Conservation (phyloP, 2,797 vertebrate species). For the Brotula barbata region DNA sequence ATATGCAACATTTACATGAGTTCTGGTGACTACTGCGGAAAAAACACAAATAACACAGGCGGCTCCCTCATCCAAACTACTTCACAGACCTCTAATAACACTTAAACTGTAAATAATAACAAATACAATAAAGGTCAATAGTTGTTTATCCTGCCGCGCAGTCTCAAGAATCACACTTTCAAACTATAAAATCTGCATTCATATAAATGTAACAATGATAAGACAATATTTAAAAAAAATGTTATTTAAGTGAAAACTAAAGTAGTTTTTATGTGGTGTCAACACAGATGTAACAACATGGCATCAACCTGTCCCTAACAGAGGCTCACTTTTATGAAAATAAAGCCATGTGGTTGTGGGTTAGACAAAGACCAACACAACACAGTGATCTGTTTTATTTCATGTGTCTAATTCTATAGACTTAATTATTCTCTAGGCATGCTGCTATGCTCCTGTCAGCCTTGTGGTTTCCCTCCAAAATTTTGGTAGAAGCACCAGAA, state of each 20-base stretch:
- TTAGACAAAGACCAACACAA: constrained; percentile 54
- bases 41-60: neutral
- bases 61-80: neutral
- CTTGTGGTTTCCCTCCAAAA: constrained; percentile 56
- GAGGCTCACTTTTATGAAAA: constrained; percentile 36
- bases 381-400: constrained; percentile 68
- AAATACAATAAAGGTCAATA: too few species aligned
- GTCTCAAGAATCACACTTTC: constrained; percentile 1
- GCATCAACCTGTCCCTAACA: constrained; percentile 16
- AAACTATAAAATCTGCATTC: constrained; percentile 18
- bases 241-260: neutral
- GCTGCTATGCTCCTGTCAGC: constrained; percentile 26
- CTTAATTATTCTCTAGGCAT: constrained; percentile 56
- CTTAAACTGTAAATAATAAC: neutral
- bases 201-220: constrained; percentile 2
- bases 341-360: constrained; percentile 63
- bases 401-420: constrained; percentile 62
- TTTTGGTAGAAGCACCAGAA: constrained; percentile 39
- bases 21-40: neutral
- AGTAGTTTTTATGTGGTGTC: neutral
- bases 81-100: neutral
- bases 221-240: neutral
- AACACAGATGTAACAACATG: constrained; percentile 3
- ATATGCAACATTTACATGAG: too few species aligned
- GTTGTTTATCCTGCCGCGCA: neutral